phyloP scores from a whole-genome alignment of 2,888 invertebrate species.

The Saturnia pavonia region DNA sequence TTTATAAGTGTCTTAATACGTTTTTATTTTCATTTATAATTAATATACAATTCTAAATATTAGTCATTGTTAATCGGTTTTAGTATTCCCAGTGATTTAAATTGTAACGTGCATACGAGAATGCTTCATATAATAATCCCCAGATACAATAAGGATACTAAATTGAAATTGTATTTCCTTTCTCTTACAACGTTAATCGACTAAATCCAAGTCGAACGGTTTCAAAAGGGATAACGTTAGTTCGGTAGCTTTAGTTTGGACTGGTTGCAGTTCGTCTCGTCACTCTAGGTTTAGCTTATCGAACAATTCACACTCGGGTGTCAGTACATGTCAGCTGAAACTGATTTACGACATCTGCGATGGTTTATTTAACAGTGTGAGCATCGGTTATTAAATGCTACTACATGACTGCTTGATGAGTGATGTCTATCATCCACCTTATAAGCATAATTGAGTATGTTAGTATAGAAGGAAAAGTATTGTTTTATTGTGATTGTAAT shows the following conservation, averaged over 20 bases:
- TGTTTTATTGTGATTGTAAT: neutral
- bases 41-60: too few relatives aligned
- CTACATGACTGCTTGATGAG: slow-evolving; percentile 45
- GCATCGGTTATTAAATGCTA: slow-evolving; percentile 58
- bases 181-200: slow-evolving; percentile 28
- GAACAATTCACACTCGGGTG: slow-evolving; percentile 58
- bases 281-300: slow-evolving; percentile 67
- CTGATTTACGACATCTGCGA: slow-evolving; percentile 70
- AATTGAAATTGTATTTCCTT: slow-evolving; percentile 31
- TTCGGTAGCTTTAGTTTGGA: slow-evolving; percentile 40
- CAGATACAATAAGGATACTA: slow-evolving; percentile 36
- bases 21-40: too few relatives aligned
- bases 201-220: slow-evolving; percentile 31
- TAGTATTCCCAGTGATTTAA: too few relatives aligned
- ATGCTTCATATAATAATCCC: too few relatives aligned
- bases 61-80: too few relatives aligned
- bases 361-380: slow-evolving; percentile 56
- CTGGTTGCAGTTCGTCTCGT: slow-evolving; percentile 63
- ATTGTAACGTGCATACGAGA: too few relatives aligned
- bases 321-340: slow-evolving; percentile 67
- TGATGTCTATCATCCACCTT: slow-evolving; percentile 17
- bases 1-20: too few relatives aligned
- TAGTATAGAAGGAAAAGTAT: neutral
- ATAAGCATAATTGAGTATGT: neutral
- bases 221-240: slow-evolving; percentile 43